Conservation (phyloP, 1,140 invertebrate genomes). For the Drosophila kanapiae region DNA sequence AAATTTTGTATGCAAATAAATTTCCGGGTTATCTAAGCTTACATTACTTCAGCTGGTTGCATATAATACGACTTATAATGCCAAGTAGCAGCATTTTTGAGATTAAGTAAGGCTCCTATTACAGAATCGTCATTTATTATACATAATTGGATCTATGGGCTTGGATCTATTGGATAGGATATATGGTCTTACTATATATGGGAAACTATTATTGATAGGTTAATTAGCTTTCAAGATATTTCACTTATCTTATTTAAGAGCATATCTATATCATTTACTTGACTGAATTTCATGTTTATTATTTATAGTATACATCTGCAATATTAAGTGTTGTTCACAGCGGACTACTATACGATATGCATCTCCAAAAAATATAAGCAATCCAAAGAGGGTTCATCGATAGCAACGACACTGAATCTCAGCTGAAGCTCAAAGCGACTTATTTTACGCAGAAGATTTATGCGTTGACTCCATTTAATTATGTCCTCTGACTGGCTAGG, state of each 20-base stretch:
- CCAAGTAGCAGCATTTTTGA: background rate
- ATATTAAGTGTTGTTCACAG: no score
- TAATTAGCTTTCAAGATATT: no score
- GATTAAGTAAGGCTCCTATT: background rate
- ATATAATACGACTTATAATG: no score
- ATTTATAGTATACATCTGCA: background rate
- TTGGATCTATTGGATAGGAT: no score
- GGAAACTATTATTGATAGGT: no score
- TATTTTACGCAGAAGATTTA: slow-evolving; percentile 39
- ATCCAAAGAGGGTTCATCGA: slow-evolving; percentile 5
- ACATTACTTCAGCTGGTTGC: background rate
- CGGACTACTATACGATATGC: background rate
- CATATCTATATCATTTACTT: no score
- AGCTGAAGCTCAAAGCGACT: slow-evolving; percentile 16
- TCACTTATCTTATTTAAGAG: no score
- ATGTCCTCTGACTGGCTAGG: slow-evolving; percentile 3
- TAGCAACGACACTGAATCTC: slow-evolving; percentile 9
- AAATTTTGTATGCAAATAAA: slow-evolving; percentile 9
- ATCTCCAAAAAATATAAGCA: background rate
- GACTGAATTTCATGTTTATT: no score
- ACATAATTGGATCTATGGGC: no score
- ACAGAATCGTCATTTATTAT: background rate
- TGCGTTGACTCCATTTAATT: slow-evolving; percentile 50
- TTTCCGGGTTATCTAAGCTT: background rate
- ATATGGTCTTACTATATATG: no score